phyloP scores from a whole-genome alignment of 2,113 vertebrate species.

The Microcebus murinus region DNA sequence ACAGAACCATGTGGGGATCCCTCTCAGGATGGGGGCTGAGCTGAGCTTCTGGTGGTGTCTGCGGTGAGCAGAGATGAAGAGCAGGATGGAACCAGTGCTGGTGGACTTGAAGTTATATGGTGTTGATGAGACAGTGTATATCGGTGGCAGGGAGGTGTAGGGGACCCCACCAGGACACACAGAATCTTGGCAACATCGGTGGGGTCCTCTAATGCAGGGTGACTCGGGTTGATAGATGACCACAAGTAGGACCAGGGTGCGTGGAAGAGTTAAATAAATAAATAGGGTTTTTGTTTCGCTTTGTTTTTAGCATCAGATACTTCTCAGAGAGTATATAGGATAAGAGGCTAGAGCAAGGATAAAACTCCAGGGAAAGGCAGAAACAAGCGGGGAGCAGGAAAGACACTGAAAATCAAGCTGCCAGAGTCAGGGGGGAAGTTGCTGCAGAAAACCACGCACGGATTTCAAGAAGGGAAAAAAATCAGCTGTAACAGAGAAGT shows the following conservation, averaged over 20 bases:
- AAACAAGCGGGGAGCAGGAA: neutral
- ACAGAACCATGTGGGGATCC: neutral
- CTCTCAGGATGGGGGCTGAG: neutral
- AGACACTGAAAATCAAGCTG: neutral
- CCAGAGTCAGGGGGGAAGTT: neutral
- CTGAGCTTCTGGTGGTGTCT: neutral
- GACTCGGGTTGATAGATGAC: neutral
- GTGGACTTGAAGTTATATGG: neutral
- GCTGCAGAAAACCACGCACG: accelerated
- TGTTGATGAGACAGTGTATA: neutral
- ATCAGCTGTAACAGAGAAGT: neutral
- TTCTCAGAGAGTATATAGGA: neutral
- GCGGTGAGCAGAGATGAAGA: neutral
- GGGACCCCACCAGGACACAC: neutral
- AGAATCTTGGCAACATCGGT: neutral
- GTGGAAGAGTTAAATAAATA: neutral
- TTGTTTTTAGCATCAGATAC: neutral
- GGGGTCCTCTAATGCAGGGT: neutral
- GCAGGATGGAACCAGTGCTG: too few relatives aligned
- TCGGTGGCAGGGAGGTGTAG: neutral
- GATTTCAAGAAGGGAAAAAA: neutral
- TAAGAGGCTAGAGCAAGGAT: neutral
- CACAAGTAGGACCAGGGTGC: neutral
- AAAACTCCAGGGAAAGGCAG: neutral
- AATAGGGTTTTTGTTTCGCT: neutral